These are phyloP conservation scores for Plotosus lineatus DNA, from an alignment of 2,113 vertebrate species.

Conservation along the genomic window DNA sequence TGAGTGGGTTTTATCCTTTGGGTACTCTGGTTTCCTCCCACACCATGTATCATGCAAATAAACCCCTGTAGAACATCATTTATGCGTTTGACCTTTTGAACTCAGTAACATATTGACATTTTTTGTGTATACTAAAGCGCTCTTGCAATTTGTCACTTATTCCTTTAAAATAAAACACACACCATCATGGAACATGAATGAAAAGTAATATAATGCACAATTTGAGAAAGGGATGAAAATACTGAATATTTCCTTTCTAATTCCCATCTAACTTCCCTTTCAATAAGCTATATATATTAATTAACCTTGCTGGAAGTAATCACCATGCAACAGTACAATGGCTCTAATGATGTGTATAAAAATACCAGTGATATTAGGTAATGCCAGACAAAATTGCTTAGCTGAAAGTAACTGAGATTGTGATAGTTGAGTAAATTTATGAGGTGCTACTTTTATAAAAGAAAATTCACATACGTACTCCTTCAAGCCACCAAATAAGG, in stretches of 20 bases:
- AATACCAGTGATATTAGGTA: neutral
- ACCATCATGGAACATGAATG: neutral
- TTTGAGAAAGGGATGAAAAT: neutral
- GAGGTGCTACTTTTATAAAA: neutral
- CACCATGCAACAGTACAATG: neutral
- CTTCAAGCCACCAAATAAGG: slow-evolving; percentile 12
- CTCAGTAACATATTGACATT: too few species aligned
- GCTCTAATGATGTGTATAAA: neutral
- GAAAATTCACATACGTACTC: slow-evolving; percentile 1
- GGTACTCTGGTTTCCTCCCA: too few species aligned
- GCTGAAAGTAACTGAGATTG: neutral
- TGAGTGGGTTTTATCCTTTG: too few species aligned
- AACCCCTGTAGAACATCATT: too few species aligned
- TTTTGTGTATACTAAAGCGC: too few species aligned
- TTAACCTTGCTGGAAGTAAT: neutral
- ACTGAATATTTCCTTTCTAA: neutral
- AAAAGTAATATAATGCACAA: neutral
- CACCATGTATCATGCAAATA: too few species aligned
- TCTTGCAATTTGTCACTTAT: too few species aligned
- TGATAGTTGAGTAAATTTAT: neutral
- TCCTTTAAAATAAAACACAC: too few species aligned
- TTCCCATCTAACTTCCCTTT: neutral
- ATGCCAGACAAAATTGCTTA: neutral
- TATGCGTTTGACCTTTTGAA: too few species aligned
- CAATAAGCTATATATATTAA: neutral